These are phyloP conservation scores for Spatula clypeata DNA, from an alignment of 2,797 vertebrate species.

Conservation along the genomic window DNA sequence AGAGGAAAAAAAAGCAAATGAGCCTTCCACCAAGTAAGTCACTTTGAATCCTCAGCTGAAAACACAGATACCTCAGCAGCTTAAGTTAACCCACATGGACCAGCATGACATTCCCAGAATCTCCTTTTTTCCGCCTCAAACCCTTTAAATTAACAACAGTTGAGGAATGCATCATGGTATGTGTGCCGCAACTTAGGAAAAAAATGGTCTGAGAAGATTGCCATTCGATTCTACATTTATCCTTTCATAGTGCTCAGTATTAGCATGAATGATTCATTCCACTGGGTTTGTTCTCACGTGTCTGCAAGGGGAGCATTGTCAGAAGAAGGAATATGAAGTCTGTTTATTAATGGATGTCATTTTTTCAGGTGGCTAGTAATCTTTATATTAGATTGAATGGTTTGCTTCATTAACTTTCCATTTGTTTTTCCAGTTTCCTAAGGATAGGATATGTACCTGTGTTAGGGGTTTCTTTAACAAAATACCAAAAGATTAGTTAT, in stretches of 20 bases:
- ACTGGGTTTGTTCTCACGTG: not conserved
- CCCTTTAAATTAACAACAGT: conserved; percentile 59
- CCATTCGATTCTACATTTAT: not conserved
- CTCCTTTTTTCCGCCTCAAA: not conserved
- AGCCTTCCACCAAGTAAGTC: not conserved
- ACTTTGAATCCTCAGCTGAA: not conserved
- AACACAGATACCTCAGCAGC: not conserved
- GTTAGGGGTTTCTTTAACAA: not conserved
- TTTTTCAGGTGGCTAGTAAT: not conserved
- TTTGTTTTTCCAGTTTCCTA: not conserved
- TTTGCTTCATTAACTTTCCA: not conserved
- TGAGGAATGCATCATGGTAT: conserved; percentile 26
- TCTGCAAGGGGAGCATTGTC: not conserved
- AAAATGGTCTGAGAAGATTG: not conserved
- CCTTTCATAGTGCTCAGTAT: not conserved
- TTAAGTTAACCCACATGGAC: conserved; percentile 12
- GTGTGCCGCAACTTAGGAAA: not conserved
- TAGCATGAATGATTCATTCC: not conserved
- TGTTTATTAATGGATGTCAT: not conserved
- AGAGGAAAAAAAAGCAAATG: not conserved
- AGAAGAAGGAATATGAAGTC: not conserved
- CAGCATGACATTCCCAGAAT: conserved; percentile 15
- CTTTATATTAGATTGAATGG: not conserved
- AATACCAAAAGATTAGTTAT: not conserved
- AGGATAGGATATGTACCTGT: not conserved